A percentile compares a stretch with the other conserved stretches of the same genome.
Evolutionary conservation across 2,797 vertebrate genomes (phyloP).

Genomic region (Artibeus lituratus): DNA sequence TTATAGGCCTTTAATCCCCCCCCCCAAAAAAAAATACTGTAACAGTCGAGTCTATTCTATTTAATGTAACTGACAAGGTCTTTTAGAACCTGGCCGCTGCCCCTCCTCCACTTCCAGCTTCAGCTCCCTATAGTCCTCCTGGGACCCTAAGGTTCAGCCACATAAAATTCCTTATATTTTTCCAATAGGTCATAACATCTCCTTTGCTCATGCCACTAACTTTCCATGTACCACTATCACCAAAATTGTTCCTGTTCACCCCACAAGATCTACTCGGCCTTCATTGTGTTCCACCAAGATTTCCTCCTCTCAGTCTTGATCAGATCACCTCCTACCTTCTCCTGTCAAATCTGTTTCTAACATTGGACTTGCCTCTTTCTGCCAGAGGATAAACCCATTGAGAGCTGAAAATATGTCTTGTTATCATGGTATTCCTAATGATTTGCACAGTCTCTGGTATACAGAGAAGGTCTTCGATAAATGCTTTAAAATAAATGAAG

Average conservation of each 20-base stretch:
- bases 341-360: not conserved
- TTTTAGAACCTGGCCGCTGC: not conserved
- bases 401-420: not conserved
- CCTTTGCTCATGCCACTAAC: not conserved
- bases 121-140: not conserved
- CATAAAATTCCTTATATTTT: not conserved
- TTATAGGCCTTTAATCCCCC: not conserved
- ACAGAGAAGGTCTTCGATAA: not conserved
- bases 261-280: not conserved
- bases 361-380: not conserved
- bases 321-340: not conserved
- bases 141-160: not conserved
- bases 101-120: not conserved
- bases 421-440: not conserved
- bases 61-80: not conserved
- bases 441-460: not conserved
- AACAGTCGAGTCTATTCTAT: not conserved
- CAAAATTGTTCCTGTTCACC: not conserved
- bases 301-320: not conserved
- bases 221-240: not conserved
- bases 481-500: not conserved
- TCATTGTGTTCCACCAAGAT: not conserved
- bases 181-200: not conserved
- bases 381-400: not conserved
- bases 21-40: not conserved